These are phyloP conservation scores for Cistogaster globosa DNA, from an alignment of 2,888 invertebrate species.

Conservation along the genomic window DNA sequence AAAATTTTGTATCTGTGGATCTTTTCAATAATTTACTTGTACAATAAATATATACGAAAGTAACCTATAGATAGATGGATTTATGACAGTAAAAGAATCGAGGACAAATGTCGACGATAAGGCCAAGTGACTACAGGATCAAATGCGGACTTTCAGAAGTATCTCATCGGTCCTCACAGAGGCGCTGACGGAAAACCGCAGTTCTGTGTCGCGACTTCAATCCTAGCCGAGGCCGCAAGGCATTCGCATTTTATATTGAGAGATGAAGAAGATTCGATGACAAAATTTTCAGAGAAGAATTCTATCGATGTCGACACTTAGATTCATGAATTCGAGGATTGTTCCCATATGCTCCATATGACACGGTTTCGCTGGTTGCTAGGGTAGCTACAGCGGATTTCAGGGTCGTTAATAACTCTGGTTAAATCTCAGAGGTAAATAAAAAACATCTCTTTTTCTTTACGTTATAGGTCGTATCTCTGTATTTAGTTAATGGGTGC, in stretches of 20 bases:
- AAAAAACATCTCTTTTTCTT: no score
- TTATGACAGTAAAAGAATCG: constrained; percentile 37
- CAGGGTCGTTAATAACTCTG: no score
- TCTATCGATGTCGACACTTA: background rate
- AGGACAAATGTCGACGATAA: constrained; percentile 16
- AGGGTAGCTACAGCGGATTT: no score
- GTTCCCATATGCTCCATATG: constrained; percentile 28
- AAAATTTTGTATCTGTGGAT: no score
- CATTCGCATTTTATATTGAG: constrained; percentile 7
- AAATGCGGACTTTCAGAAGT: constrained; percentile 31
- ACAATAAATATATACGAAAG: no score
- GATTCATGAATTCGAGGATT: constrained; percentile 3
- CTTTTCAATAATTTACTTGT: no score
- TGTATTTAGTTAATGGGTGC: no score
- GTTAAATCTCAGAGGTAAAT: no score
- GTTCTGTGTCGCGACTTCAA: constrained; percentile 14
- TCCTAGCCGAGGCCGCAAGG: background rate
- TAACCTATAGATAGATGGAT: no score
- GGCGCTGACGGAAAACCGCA: background rate
- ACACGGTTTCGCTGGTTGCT: no score
- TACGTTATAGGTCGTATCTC: no score
- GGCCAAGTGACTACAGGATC: background rate
- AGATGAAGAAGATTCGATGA: constrained; percentile 13
- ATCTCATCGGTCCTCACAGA: background rate
- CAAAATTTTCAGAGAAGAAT: constrained; percentile 14